These are phyloP conservation scores for Recurvirostra avosetta DNA, from an alignment of 2,113 vertebrate genomes.

Conservation along the genomic window DNA sequence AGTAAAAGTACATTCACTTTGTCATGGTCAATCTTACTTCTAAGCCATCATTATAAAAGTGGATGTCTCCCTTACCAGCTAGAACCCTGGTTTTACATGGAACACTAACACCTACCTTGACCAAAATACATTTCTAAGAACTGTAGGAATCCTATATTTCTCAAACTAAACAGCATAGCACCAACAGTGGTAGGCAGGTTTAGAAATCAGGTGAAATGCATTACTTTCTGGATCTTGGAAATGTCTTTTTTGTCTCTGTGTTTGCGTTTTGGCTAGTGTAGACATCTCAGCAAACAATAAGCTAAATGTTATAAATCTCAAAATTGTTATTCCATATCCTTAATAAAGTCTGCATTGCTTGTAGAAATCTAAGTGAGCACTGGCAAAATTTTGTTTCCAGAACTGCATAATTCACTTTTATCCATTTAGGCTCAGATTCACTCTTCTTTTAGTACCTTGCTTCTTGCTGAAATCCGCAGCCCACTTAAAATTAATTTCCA, in stretches of 20 bases:
- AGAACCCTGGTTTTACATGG: background rate
- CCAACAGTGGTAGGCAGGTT: background rate
- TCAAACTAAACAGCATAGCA: background rate
- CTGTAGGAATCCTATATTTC: background rate
- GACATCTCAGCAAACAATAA: background rate
- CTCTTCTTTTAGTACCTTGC: background rate
- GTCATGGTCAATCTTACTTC: background rate
- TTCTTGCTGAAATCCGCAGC: background rate
- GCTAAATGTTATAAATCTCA: background rate
- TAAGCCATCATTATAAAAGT: background rate
- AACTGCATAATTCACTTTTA: background rate
- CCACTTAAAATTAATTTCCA: background rate
- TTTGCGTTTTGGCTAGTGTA: background rate
- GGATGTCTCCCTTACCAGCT: background rate
- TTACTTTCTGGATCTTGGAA: background rate
- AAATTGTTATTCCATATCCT: background rate
- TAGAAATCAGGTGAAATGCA: background rate
- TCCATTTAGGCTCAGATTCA: background rate
- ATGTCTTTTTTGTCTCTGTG: background rate
- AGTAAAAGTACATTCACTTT: background rate
- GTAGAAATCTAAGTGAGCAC: background rate
- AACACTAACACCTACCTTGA: background rate
- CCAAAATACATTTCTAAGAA: background rate
- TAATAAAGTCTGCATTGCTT: background rate
- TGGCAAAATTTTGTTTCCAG: background rate